phyloP scores from a whole-genome alignment of 2,113 vertebrate species.

The Xyliphius kryptos region DNA sequence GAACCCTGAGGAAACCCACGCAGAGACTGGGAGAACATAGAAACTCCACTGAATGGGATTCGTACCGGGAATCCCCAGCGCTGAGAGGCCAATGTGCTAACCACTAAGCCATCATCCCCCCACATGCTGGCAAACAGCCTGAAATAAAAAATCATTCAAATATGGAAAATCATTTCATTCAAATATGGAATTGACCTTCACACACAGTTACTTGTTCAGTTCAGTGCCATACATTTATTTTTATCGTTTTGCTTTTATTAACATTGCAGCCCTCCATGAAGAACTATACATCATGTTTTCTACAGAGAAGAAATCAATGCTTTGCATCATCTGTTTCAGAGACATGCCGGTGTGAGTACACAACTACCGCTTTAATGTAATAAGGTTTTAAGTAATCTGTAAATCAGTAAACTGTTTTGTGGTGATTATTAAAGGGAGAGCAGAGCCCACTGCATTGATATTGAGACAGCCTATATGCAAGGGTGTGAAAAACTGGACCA shows the following conservation, averaged over 20 bases:
- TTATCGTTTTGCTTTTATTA: neutral
- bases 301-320: constrained; percentile 87
- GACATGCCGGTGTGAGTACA: constrained; percentile 87
- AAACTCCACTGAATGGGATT: no score
- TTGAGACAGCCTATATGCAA: constrained; percentile 85
- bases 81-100: no score
- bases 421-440: constrained; percentile 68
- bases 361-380: neutral
- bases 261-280: constrained; percentile 74
- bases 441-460: constrained; percentile 87
- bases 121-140: no score
- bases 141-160: no score
- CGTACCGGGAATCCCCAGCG: no score
- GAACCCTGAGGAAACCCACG: no score
- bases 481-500: constrained; percentile 91
- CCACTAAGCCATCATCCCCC: no score
- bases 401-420: neutral
- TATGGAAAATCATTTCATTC: no score
- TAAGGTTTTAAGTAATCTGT: neutral
- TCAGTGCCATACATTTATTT: no score
- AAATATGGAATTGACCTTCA: no score
- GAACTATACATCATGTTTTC: constrained; percentile 95
- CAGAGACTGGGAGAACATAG: no score
- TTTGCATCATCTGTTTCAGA: constrained; percentile 94
- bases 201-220: no score